Base-by-base conservation (phyloP, 2,888 invertebrate genomes). In the Netelia virgata region DNA sequence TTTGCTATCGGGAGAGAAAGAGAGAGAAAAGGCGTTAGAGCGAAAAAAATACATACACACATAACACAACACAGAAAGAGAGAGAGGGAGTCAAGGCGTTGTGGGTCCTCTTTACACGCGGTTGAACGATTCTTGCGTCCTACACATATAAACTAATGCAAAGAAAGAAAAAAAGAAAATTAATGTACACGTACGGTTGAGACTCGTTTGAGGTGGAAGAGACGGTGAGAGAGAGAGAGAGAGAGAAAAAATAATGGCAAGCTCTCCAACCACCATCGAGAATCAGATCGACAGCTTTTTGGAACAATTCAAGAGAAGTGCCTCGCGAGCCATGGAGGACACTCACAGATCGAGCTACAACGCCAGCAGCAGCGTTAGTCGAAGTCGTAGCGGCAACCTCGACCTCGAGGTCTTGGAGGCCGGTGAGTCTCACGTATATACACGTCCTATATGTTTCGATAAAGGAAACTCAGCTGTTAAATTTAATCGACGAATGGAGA, bases 271-370 rank as follows among this genome's bases (percentile, higher is more conserved):
- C 88, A 97, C 96, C 89, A 96, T 97, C 93, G 97, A 97, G 94
- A 96, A 96, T 91, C 97, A 97, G 95, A 97, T 97, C 94, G 97
- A 97, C 95, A 96, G 96, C 94, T 97, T 97, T 94, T 94, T 97
- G 93, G 97, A 97, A 94, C 97, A 97, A 93, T 97, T 97, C 93
- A 97, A 97, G 93, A 95, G 96, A 88, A 97, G 96, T 94, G 97
- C 97, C 89, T 96, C 96, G 78, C 96, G 96, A 92, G 96, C 96
- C 82, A 97, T 97, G 95, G 96, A 96, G 89, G 95, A 95, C 87
- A 84, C 89, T 81, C 90, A 89, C 69, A 86, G 84, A 80, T 68
- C 84, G 66, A 87, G 90, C 79, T 92, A 92, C 88, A 90, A 92
- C 79, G 90, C 90, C 61, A 90, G 91, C 87, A 91, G 91, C 86